These are phyloP conservation scores for Speoplatyrhinus poulsoni DNA, from an alignment of 2,113 vertebrate species.

Conservation along the genomic window DNA sequence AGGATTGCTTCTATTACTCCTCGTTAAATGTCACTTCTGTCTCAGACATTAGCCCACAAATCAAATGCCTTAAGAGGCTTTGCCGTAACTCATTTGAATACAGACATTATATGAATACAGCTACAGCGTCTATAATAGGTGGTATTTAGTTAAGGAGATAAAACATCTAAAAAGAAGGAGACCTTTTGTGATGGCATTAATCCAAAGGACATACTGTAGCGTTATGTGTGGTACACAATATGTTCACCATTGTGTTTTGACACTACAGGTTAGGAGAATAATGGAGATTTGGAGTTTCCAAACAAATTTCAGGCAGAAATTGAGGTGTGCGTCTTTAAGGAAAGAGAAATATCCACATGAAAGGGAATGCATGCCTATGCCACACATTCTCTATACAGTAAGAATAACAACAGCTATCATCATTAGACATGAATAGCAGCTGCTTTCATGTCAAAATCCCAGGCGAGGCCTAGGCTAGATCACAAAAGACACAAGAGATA, in stretches of 20 bases:
- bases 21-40: neutral
- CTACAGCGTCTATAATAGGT: neutral
- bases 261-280: too few species aligned
- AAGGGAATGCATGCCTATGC: constrained; percentile 24
- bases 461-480: too few species aligned
- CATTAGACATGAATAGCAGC: constrained; percentile 21
- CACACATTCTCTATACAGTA: too few species aligned
- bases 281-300: too few species aligned
- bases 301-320: too few species aligned
- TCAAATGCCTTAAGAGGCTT: neutral
- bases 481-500: too few species aligned
- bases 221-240: too few species aligned
- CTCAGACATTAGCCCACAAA: constrained; percentile 4
- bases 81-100: constrained; percentile 24
- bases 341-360: constrained; percentile 45
- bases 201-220: too few species aligned
- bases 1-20: neutral
- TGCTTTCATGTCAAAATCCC: too few species aligned
- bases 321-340: constrained; percentile 7
- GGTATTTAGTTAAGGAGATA: neutral
- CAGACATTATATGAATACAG: neutral
- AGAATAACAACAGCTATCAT: constrained; percentile 30
- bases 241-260: too few species aligned
- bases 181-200: too few species aligned
- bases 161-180: neutral